Evolutionary conservation across 2,888 invertebrate species (phyloP).

Genomic region (Melinopterus prodromus): DNA sequence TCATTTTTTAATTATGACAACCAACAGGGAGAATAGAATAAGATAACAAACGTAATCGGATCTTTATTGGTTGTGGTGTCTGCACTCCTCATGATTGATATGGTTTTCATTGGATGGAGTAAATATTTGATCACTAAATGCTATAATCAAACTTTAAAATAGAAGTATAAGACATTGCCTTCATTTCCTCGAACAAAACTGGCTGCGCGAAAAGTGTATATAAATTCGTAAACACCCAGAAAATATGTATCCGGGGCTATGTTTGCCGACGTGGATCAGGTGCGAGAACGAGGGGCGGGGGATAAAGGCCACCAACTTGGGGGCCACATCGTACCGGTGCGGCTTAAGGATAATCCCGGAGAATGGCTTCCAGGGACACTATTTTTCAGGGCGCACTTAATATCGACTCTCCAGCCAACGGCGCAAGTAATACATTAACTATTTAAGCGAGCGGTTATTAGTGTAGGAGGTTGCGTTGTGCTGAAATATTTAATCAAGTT

Average conservation of each 20-base stretch:
- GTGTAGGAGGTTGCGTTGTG: constrained; percentile 43
- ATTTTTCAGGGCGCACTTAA: constrained; percentile 50
- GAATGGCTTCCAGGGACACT: constrained; percentile 54
- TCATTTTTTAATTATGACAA: too few relatives aligned
- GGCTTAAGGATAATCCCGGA: constrained; percentile 55
- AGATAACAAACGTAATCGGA: too few relatives aligned
- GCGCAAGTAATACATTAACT: constrained; percentile 49
- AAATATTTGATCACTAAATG: too few relatives aligned
- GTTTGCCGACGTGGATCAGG: not conserved
- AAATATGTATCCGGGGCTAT: constrained; percentile 47
- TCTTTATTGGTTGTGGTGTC: too few relatives aligned
- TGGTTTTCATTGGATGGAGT: too few relatives aligned
- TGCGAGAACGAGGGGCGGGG: not conserved
- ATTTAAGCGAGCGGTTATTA: constrained; percentile 52
- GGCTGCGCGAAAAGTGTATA: too few relatives aligned
- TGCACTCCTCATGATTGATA: too few relatives aligned
- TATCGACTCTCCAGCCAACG: constrained; percentile 40
- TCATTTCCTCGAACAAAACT: too few relatives aligned
- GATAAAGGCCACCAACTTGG: not conserved
- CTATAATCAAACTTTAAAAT: too few relatives aligned
- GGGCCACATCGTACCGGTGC: constrained; percentile 49
- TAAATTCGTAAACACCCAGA: constrained; percentile 19
- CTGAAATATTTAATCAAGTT: constrained; percentile 30
- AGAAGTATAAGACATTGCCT: too few relatives aligned
- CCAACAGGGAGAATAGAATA: too few relatives aligned